Evolutionary conservation across 1,140 invertebrate species (phyloP).

Genomic region (Helicorthomorpha holstii): DNA sequence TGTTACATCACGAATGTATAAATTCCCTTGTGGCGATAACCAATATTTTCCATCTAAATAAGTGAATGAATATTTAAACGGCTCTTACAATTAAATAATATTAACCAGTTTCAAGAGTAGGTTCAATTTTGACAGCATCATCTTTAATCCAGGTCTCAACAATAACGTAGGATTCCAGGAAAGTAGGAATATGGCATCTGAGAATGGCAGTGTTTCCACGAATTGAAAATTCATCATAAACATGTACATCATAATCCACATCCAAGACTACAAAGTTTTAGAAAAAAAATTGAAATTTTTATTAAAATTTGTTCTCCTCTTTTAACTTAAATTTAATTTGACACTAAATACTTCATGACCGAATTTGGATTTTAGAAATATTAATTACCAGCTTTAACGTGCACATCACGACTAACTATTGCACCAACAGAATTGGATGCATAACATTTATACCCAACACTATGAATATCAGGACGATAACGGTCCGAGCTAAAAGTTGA

Average conservation of each 20-base stretch:
- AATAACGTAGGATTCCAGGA: neutral
- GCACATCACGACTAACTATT: constrained; percentile 24
- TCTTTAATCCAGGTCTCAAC: neutral
- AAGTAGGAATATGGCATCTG: constrained; percentile 1
- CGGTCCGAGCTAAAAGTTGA: constrained; percentile 20
- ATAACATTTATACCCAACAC: constrained; percentile 21
- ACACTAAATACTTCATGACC: neutral
- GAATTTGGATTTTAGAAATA: neutral
- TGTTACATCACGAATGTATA: constrained; percentile 82
- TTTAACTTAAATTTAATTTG: neutral
- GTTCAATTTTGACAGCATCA: neutral
- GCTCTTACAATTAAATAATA: neutral
- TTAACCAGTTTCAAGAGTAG: neutral
- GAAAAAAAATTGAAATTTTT: too few relatives aligned
- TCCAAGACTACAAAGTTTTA: neutral
- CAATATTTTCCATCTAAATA: constrained; percentile 75
- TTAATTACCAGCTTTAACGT: constrained; percentile 23
- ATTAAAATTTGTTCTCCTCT: neutral
- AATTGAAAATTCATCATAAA: neutral
- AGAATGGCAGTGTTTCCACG: neutral
- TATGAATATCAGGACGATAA: constrained; percentile 20
- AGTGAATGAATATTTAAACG: constrained; percentile 2
- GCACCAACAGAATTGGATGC: constrained; percentile 25
- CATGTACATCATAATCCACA: neutral
- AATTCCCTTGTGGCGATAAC: constrained; percentile 76